These are phyloP conservation scores for Platysteira castanea DNA, from an alignment of 2,113 vertebrate species.

Conservation along the genomic window DNA sequence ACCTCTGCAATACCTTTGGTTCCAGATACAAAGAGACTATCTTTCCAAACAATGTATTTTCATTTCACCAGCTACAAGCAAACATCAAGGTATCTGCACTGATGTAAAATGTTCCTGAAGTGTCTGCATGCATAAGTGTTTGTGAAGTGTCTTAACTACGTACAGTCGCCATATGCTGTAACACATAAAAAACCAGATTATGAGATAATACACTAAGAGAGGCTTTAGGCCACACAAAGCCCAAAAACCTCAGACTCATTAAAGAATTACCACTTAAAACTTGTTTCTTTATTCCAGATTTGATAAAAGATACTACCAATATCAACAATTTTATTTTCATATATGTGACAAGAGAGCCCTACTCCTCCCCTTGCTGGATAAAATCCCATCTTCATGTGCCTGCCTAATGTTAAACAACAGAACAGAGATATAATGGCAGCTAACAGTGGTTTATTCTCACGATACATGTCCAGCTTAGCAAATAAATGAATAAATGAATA, in stretches of 20 bases:
- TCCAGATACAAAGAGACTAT: not conserved
- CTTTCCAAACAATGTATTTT: not conserved
- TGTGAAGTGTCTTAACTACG: not conserved
- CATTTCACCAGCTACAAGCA: not conserved
- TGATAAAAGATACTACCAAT: not conserved
- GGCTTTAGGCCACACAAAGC: not conserved
- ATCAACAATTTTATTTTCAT: not conserved
- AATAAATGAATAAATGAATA: not conserved
- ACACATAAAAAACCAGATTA: not conserved
- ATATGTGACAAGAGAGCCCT: not conserved
- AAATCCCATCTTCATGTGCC: not conserved
- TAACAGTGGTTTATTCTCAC: not conserved
- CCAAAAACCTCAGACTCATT: not conserved
- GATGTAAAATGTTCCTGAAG: not conserved
- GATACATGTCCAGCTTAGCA: not conserved
- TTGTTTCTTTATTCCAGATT: not conserved
- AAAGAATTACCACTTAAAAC: not conserved
- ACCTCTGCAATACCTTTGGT: not conserved
- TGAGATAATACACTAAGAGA: not conserved
- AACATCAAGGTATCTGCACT: not conserved
- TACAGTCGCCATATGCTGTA: fast-evolving
- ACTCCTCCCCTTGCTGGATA: not conserved
- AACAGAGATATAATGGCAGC: not conserved
- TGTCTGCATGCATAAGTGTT: not conserved
- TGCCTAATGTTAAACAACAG: not conserved